Conservation (phyloP, 2,888 invertebrate genomes). For the Lamellibrachia satsuma region DNA sequence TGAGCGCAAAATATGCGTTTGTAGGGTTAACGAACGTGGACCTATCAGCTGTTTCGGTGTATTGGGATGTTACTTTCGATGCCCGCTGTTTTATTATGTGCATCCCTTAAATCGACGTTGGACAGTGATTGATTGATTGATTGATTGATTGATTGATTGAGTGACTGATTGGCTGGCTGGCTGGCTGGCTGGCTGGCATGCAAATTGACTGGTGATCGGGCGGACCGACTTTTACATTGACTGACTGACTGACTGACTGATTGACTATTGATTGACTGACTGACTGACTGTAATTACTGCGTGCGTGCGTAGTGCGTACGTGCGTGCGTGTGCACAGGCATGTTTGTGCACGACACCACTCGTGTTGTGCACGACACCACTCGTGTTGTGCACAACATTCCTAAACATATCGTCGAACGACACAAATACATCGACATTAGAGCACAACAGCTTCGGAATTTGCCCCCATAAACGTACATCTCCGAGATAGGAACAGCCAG, state of each 20-base stretch:
- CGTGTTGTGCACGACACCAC: too few relatives aligned
- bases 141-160: neutral
- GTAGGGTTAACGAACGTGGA: neutral
- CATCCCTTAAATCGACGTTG: too few relatives aligned
- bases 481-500: neutral
- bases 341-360: neutral
- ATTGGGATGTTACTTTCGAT: neutral
- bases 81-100: neutral
- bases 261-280: neutral
- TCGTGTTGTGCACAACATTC: neutral
- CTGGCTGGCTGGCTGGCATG: neutral
- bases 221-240: neutral
- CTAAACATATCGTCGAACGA: neutral
- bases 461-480: slow-evolving; percentile 17
- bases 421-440: neutral
- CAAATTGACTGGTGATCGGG: neutral
- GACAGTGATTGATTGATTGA: neutral
- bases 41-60: neutral
- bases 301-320: neutral
- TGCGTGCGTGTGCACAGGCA: neutral
- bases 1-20: neutral
- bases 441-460: neutral
- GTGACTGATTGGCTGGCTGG: neutral
- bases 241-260: slow-evolving; percentile 10
- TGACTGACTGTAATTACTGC: neutral